Evolutionary conservation across 2,888 invertebrate genomes (phyloP).

Genomic region (Agriotes lineatus): DNA sequence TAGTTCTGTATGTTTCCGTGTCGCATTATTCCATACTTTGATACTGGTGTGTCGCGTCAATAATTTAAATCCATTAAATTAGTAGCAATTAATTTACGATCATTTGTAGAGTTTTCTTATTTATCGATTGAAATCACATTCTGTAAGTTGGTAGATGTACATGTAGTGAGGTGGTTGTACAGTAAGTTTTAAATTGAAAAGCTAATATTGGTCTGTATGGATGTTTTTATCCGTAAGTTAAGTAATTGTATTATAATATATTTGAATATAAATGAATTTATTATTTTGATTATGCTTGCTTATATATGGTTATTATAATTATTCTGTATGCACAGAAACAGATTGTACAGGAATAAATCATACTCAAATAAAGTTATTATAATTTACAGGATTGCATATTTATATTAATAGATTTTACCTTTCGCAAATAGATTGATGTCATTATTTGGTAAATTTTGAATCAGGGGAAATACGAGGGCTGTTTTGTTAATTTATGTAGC

Average conservation of each 20-base stretch:
- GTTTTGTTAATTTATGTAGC: no score
- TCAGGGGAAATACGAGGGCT: no score
- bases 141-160: conserved; percentile 60
- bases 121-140: conserved; percentile 40
- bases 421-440: no score
- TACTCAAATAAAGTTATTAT: conserved; percentile 63
- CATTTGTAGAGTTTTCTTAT: conserved; percentile 20
- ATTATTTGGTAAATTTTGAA: no score
- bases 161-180: conserved; percentile 66
- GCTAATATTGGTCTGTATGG: conserved; percentile 54
- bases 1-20: conserved; percentile 10
- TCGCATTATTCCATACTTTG: conserved; percentile 14
- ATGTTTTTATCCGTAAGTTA: conserved; percentile 56
- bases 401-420: no score
- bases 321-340: conserved; percentile 65
- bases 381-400: not conserved
- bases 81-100: conserved; percentile 25
- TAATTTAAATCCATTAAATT: conserved; percentile 27
- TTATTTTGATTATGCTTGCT: conserved; percentile 63
- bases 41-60: conserved; percentile 27
- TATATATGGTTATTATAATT: conserved; percentile 61
- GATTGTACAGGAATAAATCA: conserved; percentile 64
- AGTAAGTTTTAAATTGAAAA: conserved; percentile 59
- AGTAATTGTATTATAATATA: conserved; percentile 62
- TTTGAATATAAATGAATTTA: conserved; percentile 62